A percentile compares a stretch with the other conserved stretches of the same genome.
Conservation (phyloP, 2,797 vertebrate genomes). For the Anas capensis region DNA sequence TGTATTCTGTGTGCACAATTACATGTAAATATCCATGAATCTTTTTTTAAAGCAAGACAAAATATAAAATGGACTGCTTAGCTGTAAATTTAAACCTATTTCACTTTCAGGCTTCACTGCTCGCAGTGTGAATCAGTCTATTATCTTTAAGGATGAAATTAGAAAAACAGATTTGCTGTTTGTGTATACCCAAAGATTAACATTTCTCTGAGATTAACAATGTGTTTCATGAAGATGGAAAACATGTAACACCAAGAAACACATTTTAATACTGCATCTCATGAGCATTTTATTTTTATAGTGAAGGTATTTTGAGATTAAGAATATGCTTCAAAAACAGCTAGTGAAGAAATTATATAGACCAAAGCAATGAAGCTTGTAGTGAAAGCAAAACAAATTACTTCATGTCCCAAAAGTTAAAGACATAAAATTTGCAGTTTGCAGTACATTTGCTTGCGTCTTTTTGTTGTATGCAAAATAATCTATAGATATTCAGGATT, state of each 20-base stretch:
- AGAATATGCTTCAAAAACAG: not conserved
- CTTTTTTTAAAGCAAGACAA: constrained; percentile 70
- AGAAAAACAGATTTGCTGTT: constrained; percentile 56
- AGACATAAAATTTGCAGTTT: constrained; percentile 38
- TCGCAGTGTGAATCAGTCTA: constrained; percentile 69
- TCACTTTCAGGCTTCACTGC: constrained; percentile 62
- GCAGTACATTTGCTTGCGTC: constrained; percentile 43
- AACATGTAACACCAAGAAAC: not conserved
- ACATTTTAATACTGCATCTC: constrained; percentile 35
- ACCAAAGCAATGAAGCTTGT: not conserved
- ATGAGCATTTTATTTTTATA: constrained; percentile 45
- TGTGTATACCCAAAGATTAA: constrained; percentile 29
- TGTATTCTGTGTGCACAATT: constrained; percentile 59
- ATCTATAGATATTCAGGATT: constrained; percentile 51
- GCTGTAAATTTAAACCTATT: constrained; percentile 76
- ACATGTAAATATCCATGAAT: constrained; percentile 72
- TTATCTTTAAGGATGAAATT: constrained; percentile 72
- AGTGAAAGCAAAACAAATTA: not conserved
- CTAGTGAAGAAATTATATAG: not conserved
- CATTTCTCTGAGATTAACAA: constrained; percentile 43
- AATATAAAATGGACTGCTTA: constrained; percentile 60
- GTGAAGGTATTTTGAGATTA: constrained; percentile 13
- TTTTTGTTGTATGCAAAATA: constrained; percentile 54
- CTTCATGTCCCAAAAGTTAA: not conserved
- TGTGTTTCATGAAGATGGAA: constrained; percentile 14